Evolutionary conservation across 2,888 invertebrate genomes (phyloP).

Genomic region (Polydrusus pterygomalis): DNA sequence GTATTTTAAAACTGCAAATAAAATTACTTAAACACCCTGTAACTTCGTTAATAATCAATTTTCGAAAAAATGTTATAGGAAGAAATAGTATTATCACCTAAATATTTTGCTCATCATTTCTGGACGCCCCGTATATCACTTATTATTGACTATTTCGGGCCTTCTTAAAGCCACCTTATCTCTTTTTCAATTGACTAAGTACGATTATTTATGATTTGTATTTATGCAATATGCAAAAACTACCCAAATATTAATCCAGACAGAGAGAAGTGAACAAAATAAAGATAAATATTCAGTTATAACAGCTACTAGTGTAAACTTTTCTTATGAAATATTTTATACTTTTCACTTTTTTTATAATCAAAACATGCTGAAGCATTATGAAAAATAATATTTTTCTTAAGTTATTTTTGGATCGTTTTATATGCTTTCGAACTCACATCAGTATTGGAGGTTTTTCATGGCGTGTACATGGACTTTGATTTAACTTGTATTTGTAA

Average conservation of each 20-base stretch:
- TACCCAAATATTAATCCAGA: constrained; percentile 63
- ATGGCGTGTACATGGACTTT: constrained; percentile 13
- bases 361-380: constrained; percentile 54
- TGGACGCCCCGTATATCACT: too few species aligned
- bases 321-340: constrained; percentile 52
- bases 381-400: constrained; percentile 58
- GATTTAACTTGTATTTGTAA: neutral
- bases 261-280: constrained; percentile 68
- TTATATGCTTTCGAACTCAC: constrained; percentile 30
- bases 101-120: too few species aligned
- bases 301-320: constrained; percentile 59
- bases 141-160: too few species aligned
- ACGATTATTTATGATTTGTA: too few species aligned
- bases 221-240: constrained; percentile 10
- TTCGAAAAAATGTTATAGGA: too few species aligned
- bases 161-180: too few species aligned
- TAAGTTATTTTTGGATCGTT: constrained; percentile 49
- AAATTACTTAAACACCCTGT: too few species aligned
- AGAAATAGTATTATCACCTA: too few species aligned
- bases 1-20: too few species aligned
- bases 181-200: too few species aligned
- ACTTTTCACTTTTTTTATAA: constrained; percentile 54
- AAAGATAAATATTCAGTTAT: constrained; percentile 68
- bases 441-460: constrained; percentile 42
- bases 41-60: too few species aligned